Evolutionary conservation across 1,140 invertebrate species (phyloP), one percentile per base, ranked within the genome.

Genomic region (Drosophila nasuta): DNA sequence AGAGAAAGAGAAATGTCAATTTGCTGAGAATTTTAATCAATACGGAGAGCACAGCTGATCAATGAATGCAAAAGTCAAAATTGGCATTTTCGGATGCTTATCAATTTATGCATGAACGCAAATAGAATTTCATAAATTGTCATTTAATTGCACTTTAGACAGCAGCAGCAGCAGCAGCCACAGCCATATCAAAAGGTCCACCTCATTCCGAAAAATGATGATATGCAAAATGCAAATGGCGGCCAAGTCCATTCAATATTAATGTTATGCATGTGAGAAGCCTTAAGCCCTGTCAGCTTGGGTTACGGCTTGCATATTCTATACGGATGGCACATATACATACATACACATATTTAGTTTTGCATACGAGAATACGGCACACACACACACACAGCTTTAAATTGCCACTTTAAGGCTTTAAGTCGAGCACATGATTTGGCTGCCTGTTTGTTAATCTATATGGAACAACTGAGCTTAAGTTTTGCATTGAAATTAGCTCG

Each of bases 91-190:
- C 48, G 59, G 48, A 77, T 90, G 81, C 74, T 88, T 72, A 89
- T 85, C 78, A 85, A 89, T 88, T 85, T 88, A 90, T 89, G 81
- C 86, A 90, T 62, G 85, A 85, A 85, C 81, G 85, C 85, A 89
- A 88, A 88, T 88, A 83, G 83, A 88, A 83, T 88, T 88, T 81
- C 77, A 88, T 88, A 88, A 88, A 89, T 88, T 81, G 85, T 89
- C 85, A 88, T 88, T 88, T 88, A 90, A 88, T 85, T 85, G 83
- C 85, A 86, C 79, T 86, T 88, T 79, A 49, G 71, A 58, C 60
- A 43, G 75, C 13, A 57, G 28, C 54, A 20, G 20, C 20, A 20
- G 2, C 62, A 49, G 30, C 59, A 48, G 75, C n/a, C 46, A 25
- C 46, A 33, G 30, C 5, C 5, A 1, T 58, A 48, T 30, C 28